Conservation (phyloP, 2,113 vertebrate species). For the Toxotes jaculatrix region DNA sequence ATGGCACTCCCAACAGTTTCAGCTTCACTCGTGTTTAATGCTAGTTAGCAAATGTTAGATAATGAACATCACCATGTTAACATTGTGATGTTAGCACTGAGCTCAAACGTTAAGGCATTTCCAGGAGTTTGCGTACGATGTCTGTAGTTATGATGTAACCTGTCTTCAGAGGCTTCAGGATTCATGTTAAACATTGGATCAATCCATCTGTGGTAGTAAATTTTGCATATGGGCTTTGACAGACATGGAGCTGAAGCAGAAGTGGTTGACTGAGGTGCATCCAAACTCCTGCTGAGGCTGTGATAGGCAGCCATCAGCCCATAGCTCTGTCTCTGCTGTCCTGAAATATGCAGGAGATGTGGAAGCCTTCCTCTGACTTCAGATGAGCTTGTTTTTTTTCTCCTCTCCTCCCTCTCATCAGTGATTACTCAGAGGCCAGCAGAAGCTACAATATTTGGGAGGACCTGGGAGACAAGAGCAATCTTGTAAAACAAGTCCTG, state of each 20-base stretch:
- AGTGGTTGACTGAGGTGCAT: not conserved
- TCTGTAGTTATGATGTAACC: not conserved
- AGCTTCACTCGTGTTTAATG: no score
- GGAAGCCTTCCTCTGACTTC: not conserved
- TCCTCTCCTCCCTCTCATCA: not conserved
- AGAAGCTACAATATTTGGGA: conserved; percentile 18
- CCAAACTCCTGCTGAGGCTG: no score
- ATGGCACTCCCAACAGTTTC: not conserved
- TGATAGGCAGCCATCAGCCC: no score
- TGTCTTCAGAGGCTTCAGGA: not conserved
- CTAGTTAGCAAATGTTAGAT: not conserved
- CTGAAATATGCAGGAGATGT: conserved; percentile 29
- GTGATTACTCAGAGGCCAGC: not conserved
- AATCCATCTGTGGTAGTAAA: no score
- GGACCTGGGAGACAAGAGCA: conserved; percentile 9
- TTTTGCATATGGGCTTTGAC: conserved; percentile 17
- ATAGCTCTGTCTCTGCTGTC: conserved; percentile 2
- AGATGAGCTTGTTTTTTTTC: conserved; percentile 20
- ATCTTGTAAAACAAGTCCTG: not conserved
- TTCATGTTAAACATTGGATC: not conserved
- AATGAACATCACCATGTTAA: not conserved
- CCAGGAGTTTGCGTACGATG: not conserved
- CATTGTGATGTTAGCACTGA: not conserved
- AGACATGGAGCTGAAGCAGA: not conserved
- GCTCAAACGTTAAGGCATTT: not conserved